Conservation (phyloP, 1,140 invertebrate genomes). For the Reticulitermes speratus region DNA sequence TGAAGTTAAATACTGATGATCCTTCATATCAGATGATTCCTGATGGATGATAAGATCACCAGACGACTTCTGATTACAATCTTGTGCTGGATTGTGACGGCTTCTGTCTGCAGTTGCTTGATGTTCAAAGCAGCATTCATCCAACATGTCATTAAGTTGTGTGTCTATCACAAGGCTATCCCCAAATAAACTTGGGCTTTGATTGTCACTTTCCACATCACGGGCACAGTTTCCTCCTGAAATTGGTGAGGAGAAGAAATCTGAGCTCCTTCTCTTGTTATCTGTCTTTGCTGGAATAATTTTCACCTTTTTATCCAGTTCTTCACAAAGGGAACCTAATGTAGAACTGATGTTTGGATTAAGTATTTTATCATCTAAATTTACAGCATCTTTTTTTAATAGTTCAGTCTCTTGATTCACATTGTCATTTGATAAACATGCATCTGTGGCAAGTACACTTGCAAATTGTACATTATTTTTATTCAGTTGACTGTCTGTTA, state of each 20-base stretch:
- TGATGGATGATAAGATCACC: too few relatives aligned
- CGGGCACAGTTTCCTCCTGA: background rate
- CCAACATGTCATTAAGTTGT: conserved; percentile 46
- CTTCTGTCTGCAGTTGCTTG: background rate
- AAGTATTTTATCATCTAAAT: too few relatives aligned
- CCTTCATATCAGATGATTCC: too few relatives aligned
- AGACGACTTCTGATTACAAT: too few relatives aligned
- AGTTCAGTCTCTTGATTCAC: too few relatives aligned
- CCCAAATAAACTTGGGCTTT: conserved; percentile 46
- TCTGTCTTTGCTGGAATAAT: background rate
- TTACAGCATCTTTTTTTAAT: too few relatives aligned
- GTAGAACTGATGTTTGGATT: too few relatives aligned
- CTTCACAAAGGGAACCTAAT: too few relatives aligned
- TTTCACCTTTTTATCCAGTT: background rate
- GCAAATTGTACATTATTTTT: background rate
- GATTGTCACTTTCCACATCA: background rate
- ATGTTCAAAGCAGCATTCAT: conserved; percentile 32
- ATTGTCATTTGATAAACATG: too few relatives aligned
- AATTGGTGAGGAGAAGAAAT: conserved; percentile 29
- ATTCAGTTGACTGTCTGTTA: background rate
- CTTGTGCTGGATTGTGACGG: too few relatives aligned
- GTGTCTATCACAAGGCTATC: conserved; percentile 47
- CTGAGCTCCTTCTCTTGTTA: conserved; percentile 10
- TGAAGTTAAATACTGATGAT: too few relatives aligned
- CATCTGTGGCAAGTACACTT: too few relatives aligned